Evolutionary conservation across 2,797 vertebrate species (phyloP).

Genomic region (Chiloscyllium punctatum): DNA sequence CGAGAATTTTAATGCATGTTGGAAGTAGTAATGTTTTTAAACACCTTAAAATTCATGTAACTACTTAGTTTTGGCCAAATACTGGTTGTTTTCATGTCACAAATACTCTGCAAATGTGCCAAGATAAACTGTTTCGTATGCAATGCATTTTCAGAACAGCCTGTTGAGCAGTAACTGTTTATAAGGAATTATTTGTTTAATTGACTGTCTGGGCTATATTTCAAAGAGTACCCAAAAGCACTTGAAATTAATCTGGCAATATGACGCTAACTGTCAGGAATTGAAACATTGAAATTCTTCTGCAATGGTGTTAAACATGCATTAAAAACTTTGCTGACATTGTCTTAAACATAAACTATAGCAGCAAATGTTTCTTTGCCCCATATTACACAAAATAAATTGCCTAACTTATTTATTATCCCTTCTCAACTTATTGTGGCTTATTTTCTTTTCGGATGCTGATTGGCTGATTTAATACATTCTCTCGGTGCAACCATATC

Average conservation of each 20-base stretch:
- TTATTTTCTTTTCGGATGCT: not conserved
- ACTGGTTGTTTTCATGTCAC: conserved; percentile 27
- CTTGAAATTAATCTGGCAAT: not conserved
- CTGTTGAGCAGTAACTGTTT: not conserved
- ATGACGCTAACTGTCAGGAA: not conserved
- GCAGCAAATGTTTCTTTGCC: not conserved
- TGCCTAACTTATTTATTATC: not conserved
- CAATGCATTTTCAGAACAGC: not conserved
- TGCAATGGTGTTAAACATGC: not conserved
- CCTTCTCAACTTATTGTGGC: not conserved
- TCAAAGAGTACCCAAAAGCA: not conserved
- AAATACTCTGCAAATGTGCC: conserved; percentile 22
- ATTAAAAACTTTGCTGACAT: not conserved
- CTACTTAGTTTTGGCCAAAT: not conserved
- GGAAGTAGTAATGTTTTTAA: not conserved
- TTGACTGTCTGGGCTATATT: conserved; percentile 23
- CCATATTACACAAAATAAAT: not conserved
- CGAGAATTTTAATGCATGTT: not conserved
- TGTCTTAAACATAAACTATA: not conserved
- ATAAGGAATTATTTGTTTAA: conserved; percentile 18
- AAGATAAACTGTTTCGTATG: conserved; percentile 22
- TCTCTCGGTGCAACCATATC: not conserved
- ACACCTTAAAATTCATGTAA: conserved; percentile 5
- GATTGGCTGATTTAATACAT: not conserved
- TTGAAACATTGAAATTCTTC: not conserved